Evolutionary conservation across 1,140 invertebrate genomes (phyloP).

Genomic region (Drosophila asahinai): DNA sequence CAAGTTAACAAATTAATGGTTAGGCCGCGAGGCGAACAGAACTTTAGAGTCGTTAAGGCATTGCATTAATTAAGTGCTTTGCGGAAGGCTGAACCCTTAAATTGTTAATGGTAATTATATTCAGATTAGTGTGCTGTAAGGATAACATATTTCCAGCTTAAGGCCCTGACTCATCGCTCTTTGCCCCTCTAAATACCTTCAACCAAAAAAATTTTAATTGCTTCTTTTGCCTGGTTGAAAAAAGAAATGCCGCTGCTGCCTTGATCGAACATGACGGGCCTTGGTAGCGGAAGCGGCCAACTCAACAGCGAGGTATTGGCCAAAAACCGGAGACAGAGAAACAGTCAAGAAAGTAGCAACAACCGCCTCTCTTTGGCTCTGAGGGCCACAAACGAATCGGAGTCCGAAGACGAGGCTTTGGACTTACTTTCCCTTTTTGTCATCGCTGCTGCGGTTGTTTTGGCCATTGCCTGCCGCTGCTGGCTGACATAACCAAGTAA

Average conservation of each 20-base stretch:
- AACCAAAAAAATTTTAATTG: constrained; percentile 38
- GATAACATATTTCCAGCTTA: background rate
- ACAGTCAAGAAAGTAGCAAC: constrained; percentile 59
- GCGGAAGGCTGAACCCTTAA: constrained; percentile 1
- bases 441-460: constrained; percentile 46
- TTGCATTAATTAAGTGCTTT: background rate
- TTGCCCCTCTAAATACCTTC: background rate
- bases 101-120: background rate
- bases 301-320: constrained; percentile 39
- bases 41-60: constrained; percentile 7
- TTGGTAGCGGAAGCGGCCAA: constrained; percentile 52
- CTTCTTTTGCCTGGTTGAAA: constrained; percentile 29
- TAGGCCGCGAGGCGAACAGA: constrained; percentile 15
- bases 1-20: constrained; percentile 22
- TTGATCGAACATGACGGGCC: constrained; percentile 46
- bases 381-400: constrained; percentile 46
- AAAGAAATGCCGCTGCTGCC: constrained; percentile 42
- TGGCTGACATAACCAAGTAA: constrained; percentile 71
- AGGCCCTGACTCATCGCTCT: background rate
- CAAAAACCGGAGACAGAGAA: constrained; percentile 46
- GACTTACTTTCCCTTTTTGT: constrained; percentile 81
- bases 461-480: constrained; percentile 18
- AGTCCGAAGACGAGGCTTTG: constrained; percentile 65
- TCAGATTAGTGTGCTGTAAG: background rate
- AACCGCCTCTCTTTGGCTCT: constrained; percentile 37